Conservation (phyloP, 2,113 vertebrate genomes). For the Delphinus delphis region DNA sequence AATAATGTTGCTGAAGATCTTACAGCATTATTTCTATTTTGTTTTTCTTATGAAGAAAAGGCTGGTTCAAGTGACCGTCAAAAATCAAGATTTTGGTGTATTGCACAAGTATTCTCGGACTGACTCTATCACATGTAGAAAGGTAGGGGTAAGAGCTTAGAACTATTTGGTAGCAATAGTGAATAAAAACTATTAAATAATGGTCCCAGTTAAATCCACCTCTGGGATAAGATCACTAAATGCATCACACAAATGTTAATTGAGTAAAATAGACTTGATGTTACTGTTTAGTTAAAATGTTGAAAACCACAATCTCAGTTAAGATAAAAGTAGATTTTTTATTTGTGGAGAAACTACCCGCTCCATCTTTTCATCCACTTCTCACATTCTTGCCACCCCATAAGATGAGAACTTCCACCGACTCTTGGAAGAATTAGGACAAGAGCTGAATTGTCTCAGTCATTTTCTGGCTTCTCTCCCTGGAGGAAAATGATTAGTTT, state of each 20-base stretch:
- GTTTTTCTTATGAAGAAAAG: neutral
- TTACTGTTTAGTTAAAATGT: constrained; percentile 41
- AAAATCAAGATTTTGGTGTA: neutral
- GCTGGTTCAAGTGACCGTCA: neutral
- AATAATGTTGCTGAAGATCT: neutral
- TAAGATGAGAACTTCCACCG: neutral
- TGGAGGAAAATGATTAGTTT: neutral
- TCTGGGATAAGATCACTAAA: constrained; percentile 25
- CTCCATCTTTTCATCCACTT: neutral
- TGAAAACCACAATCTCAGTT: neutral
- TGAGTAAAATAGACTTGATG: neutral
- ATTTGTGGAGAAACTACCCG: neutral
- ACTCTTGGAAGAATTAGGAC: neutral
- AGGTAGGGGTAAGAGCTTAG: neutral
- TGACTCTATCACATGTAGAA: neutral
- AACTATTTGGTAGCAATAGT: neutral
- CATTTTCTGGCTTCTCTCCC: neutral
- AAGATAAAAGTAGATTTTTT: constrained; percentile 38
- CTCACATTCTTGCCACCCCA: neutral
- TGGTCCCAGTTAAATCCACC: neutral
- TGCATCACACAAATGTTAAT: neutral
- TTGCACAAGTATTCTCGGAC: neutral
- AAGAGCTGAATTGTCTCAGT: neutral
- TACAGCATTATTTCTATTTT: neutral
- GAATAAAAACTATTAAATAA: constrained; percentile 25